Evolutionary conservation across 2,113 vertebrate species (phyloP).

Genomic region (Cichladusa arquata): DNA sequence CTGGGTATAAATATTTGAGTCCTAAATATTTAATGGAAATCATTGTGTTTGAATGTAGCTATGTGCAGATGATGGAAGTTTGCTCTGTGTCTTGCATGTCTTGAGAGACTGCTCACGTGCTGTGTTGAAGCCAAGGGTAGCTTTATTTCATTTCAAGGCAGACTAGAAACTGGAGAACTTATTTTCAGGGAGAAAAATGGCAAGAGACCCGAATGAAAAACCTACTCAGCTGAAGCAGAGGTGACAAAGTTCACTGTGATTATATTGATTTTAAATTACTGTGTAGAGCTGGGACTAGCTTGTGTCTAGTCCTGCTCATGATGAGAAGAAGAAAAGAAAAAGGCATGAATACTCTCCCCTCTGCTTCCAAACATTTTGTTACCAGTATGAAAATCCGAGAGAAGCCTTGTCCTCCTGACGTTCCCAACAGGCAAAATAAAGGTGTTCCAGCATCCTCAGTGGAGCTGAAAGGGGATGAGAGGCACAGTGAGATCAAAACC

Average conservation of each 20-base stretch:
- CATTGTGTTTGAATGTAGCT: not conserved
- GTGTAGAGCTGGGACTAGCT: constrained; percentile 11
- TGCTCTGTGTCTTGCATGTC: constrained; percentile 10
- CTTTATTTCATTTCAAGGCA: constrained; percentile 60
- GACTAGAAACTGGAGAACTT: constrained; percentile 53
- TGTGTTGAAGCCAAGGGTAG: not conserved
- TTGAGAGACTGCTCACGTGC: not conserved
- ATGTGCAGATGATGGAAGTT: not conserved
- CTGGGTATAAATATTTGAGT: constrained; percentile 42
- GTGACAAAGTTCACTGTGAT: constrained; percentile 64
- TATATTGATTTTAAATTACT: constrained; percentile 69
- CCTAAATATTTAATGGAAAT: constrained; percentile 57
- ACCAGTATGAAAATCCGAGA: not conserved
- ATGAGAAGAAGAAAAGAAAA: constrained; percentile 6
- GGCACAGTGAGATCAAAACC: not conserved
- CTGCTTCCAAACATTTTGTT: not conserved
- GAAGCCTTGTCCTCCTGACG: not conserved
- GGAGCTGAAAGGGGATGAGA: not conserved
- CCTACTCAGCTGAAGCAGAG: constrained; percentile 54
- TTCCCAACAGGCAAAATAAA: not conserved
- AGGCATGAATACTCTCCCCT: not conserved
- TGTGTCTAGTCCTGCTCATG: not conserved
- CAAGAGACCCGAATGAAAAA: constrained; percentile 52
- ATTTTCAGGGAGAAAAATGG: constrained; percentile 39
- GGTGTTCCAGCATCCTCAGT: not conserved